A percentile compares a stretch with the other conserved stretches of the same genome.
phyloP scores from a whole-genome alignment of 2,113 vertebrate species.

The Nibea albiflora region DNA sequence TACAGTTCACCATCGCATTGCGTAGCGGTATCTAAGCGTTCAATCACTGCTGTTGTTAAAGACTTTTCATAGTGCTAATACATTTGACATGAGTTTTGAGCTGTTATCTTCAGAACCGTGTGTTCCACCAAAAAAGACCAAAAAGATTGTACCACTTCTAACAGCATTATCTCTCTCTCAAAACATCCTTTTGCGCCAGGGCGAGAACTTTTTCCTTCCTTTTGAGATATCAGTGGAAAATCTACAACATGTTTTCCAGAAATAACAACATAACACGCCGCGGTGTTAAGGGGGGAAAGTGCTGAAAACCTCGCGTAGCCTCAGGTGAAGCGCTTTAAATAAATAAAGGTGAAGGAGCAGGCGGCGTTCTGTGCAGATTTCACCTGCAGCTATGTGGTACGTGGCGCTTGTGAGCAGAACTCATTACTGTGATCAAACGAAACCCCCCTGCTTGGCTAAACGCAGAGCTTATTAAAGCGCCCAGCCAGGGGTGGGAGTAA shows the following conservation, averaged over 20 bases:
- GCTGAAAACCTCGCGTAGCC: slow-evolving; percentile 28
- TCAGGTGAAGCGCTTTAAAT: slow-evolving; percentile 57
- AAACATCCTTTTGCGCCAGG: not conserved
- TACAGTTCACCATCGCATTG: not conserved
- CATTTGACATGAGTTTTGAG: not conserved
- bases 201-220: not conserved
- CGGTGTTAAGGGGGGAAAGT: slow-evolving; percentile 43
- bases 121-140: not conserved
- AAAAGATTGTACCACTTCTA: not conserved
- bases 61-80: not conserved
- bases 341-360: slow-evolving; percentile 57
- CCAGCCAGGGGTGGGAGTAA: slow-evolving; percentile 72
- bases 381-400: slow-evolving; percentile 72
- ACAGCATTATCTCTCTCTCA: not conserved
- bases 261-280: slow-evolving; percentile 31
- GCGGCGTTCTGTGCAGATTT: slow-evolving; percentile 36
- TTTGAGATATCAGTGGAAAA: slow-evolving; percentile 18
- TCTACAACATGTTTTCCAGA: slow-evolving; percentile 8
- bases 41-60: not conserved
- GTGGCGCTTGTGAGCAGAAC: slow-evolving; percentile 73
- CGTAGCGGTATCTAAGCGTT: not conserved
- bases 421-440: slow-evolving; percentile 82
- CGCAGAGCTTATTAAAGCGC: slow-evolving; percentile 76
- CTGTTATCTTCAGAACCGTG: not conserved
- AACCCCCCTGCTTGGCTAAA: slow-evolving; percentile 72